phyloP scores from a whole-genome alignment of 2,888 invertebrate species.

The Tolmerus cingulatus region DNA sequence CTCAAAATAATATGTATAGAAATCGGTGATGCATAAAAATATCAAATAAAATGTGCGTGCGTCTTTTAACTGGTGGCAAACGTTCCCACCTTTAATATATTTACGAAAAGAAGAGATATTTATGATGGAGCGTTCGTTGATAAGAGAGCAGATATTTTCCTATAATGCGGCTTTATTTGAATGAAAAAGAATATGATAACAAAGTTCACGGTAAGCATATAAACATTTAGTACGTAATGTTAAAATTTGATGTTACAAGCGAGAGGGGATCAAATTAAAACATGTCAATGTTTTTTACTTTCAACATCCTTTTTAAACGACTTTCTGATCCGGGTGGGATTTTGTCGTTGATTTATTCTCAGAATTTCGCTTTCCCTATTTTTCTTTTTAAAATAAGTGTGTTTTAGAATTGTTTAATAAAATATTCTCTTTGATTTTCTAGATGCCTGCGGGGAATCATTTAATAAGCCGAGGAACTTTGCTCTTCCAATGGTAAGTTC shows the following conservation, averaged over 20 bases:
- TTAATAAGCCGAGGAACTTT: not conserved
- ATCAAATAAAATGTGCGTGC: not conserved
- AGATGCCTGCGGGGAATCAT: not conserved
- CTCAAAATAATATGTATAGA: not conserved
- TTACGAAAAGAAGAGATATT: not conserved
- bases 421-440: not conserved
- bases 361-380: not conserved
- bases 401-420: not conserved
- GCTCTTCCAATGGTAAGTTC: not conserved
- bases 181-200: not conserved
- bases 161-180: not conserved
- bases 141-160: not conserved
- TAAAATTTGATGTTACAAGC: not conserved
- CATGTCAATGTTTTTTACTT: not conserved
- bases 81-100: not conserved
- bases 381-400: not conserved
- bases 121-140: not conserved
- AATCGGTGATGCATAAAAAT: not conserved
- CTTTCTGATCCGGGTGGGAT: not conserved
- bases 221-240: constrained; percentile 2
- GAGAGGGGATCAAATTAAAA: not conserved
- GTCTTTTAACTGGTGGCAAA: not conserved
- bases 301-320: not conserved
- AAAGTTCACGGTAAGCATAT: not conserved
- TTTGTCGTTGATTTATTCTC: not conserved